Percentiles rank a stretch among this genome's conserved stretches.
Evolutionary conservation across 23 tunicate genomes (phyloP).

Genomic region (Trididemnum miniatum): DNA sequence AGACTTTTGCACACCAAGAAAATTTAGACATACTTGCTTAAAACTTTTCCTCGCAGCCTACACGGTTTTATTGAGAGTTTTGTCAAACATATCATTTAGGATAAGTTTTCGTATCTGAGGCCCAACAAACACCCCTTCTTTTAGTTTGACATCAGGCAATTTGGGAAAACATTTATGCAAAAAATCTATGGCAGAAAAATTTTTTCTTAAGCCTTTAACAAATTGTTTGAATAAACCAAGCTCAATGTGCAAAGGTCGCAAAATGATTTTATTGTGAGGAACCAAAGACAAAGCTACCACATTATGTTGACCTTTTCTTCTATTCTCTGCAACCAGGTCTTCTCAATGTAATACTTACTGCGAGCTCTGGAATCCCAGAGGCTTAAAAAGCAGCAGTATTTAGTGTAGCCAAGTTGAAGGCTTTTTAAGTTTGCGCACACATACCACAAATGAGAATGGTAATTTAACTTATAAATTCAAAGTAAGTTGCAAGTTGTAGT

Average conservation of each 20-base stretch:
- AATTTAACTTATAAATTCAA: conserved; percentile 34
- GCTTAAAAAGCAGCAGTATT: conserved; percentile 38
- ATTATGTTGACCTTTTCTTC: conserved; percentile 1
- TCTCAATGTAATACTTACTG: conserved; percentile 20
- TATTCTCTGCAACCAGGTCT: conserved; percentile 21
- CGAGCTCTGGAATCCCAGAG: conserved; percentile 44
- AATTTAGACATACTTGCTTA: not conserved
- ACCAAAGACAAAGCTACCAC: not conserved
- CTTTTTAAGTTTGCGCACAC: conserved; percentile 40
- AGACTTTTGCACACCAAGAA: not conserved
- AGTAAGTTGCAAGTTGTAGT: conserved; percentile 12
- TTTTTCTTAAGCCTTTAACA: not conserved
- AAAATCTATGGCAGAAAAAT: not conserved
- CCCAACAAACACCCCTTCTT: not conserved
- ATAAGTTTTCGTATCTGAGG: not conserved
- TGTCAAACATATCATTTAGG: not conserved
- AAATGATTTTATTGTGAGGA: not conserved
- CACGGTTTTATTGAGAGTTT: not conserved
- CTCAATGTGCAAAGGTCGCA: not conserved
- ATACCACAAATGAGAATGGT: conserved; percentile 29
- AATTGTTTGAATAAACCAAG: not conserved
- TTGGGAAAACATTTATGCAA: not conserved
- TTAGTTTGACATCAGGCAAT: not conserved
- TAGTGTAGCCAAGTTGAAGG: conserved; percentile 31
- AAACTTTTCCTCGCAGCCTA: not conserved